Evolutionary conservation across 2,888 invertebrate genomes (phyloP).

Genomic region (Amiota mariae): DNA sequence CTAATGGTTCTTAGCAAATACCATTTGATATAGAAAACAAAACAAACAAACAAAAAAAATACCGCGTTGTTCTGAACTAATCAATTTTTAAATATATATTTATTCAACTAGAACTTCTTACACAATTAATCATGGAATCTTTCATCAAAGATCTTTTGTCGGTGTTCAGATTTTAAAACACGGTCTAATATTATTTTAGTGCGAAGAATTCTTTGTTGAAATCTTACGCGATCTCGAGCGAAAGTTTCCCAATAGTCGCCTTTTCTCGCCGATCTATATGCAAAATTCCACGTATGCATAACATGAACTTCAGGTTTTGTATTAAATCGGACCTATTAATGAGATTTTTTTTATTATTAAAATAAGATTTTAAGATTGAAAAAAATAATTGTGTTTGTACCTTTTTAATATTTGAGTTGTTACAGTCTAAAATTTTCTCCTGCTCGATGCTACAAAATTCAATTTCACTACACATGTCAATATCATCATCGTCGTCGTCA

Average conservation of each 20-base stretch:
- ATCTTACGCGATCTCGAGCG: conserved; percentile 75
- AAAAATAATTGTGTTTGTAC: conserved; percentile 1
- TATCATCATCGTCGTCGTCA: conserved; percentile 7
- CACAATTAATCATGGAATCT: conserved; percentile 51
- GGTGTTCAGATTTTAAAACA: conserved; percentile 65
- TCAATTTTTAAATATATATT: no score
- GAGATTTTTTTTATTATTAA: conserved; percentile 21
- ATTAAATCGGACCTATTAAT: conserved; percentile 77
- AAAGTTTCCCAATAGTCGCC: conserved; percentile 79
- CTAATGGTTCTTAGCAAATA: no score
- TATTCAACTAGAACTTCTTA: background rate
- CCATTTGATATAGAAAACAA: no score
- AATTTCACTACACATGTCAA: conserved; percentile 15
- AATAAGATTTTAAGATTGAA: conserved; percentile 12
- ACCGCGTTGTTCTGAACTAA: no score
- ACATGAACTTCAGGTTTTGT: conserved; percentile 76
- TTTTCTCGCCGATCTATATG: conserved; percentile 77
- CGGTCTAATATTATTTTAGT: conserved; percentile 58
- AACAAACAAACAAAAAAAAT: no score
- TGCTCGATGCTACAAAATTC: conserved; percentile 34
- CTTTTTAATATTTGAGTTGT: conserved; percentile 43
- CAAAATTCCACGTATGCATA: conserved; percentile 78
- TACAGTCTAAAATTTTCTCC: conserved; percentile 29
- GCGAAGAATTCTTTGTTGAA: conserved; percentile 65
- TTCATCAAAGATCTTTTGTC: conserved; percentile 66